Conservation (phyloP, 1,140 invertebrate species). For the Drosophila lacertosa region DNA sequence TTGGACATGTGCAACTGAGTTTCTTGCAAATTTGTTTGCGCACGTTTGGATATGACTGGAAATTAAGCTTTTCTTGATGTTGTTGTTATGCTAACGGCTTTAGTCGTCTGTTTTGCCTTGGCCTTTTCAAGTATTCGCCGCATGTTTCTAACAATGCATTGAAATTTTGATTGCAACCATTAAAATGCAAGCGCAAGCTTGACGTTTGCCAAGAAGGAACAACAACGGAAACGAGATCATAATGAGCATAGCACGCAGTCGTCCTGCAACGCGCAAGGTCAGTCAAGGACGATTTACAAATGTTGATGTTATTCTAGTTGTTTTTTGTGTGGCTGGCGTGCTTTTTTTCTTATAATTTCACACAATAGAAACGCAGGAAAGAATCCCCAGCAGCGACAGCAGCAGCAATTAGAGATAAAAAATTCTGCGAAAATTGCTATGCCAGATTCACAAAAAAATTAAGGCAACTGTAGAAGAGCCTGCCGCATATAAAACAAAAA, state of each 20-base stretch:
- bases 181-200: constrained; percentile 70
- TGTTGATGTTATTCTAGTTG: constrained; percentile 47
- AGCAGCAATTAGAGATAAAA: constrained; percentile 71
- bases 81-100: constrained; percentile 8
- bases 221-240: constrained; percentile 41
- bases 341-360: constrained; percentile 67
- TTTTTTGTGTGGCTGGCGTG: constrained; percentile 26
- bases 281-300: constrained; percentile 73
- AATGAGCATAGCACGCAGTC: constrained; percentile 68
- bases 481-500: too few relatives aligned
- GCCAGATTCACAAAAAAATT: constrained; percentile 37
- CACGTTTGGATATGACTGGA: constrained; percentile 8
- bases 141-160: constrained; percentile 67
- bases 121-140: constrained; percentile 36
- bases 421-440: constrained; percentile 43
- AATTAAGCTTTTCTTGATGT: constrained; percentile 19
- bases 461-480: too few relatives aligned
- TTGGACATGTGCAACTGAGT: not conserved
- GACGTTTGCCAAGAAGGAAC: constrained; percentile 24
- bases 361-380: constrained; percentile 49
- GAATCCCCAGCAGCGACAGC: constrained; percentile 60
- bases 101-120: constrained; percentile 32
- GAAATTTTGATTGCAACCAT: constrained; percentile 78
- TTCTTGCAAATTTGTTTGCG: constrained; percentile 17
- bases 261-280: constrained; percentile 67